phyloP scores from a whole-genome alignment of 2,113 vertebrate genomes.

The Camelus dromedarius region DNA sequence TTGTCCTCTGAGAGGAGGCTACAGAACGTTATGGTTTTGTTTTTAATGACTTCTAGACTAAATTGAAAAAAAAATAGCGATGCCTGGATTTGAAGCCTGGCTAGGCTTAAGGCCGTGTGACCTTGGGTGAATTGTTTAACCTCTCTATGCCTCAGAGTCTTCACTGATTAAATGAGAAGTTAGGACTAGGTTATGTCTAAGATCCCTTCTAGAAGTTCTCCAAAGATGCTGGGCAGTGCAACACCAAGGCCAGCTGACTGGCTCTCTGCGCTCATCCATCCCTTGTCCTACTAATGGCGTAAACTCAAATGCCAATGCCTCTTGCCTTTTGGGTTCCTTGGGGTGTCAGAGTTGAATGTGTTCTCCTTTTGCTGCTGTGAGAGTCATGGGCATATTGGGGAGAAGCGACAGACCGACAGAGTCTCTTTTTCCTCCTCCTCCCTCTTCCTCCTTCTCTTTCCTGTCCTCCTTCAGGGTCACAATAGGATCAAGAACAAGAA shows the following conservation, averaged over 20 bases:
- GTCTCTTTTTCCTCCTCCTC: not conserved
- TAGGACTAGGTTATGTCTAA: not conserved
- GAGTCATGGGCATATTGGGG: not conserved
- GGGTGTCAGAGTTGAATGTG: not conserved
- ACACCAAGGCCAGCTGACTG: not conserved
- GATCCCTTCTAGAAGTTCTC: not conserved
- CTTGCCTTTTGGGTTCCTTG: not conserved
- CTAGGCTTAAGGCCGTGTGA: conserved; percentile 20
- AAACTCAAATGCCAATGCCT: not conserved
- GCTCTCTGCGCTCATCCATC: not conserved
- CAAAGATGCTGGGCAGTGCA: not conserved
- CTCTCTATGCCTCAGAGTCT: not conserved
- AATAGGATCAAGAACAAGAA: not conserved
- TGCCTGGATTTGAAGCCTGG: not conserved
- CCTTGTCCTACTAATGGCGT: not conserved
- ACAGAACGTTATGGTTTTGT: not conserved
- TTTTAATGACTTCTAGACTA: conserved; percentile 50
- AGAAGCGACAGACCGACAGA: not conserved
- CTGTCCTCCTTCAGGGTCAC: not conserved
- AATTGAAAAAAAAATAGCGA: not conserved
- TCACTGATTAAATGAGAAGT: not conserved
- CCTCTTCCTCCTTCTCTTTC: not conserved
- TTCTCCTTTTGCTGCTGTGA: not conserved
- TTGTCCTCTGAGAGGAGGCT: conserved; percentile 59
- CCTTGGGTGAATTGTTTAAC: conserved; percentile 32